Base-by-base conservation (phyloP, 2,113 vertebrate species). In the Perca schrenkii region DNA sequence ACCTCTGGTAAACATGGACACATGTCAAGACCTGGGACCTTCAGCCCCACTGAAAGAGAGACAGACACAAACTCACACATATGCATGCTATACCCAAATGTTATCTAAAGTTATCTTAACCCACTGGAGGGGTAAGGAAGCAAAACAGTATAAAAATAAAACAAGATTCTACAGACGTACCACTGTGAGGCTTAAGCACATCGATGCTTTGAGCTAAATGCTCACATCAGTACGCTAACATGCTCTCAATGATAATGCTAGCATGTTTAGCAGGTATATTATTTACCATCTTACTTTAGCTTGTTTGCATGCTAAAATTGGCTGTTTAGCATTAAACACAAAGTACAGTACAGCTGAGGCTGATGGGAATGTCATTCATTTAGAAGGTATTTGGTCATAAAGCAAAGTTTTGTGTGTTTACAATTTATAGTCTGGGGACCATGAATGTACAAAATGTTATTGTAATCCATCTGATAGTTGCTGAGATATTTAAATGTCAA, bases 1-100 rank as follows among this genome's bases (percentile, higher is more conserved):
- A 87, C 61, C 83, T 79, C 71, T 69, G 58, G 61, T 53, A 54
- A 78, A 83, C 63, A 73, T 80, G 78, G 64, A 81, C 80, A 67
- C 15, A 62, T 60, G 74, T 76, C 77, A 85, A 84, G 40, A 67
- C 61, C 58, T 22, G 58, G 16, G 28, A 43, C 50, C 6, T 63
- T 50, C 56, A 72, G 49, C 34, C 34, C 7, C 36, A 70, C 73
- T 49, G 74, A 57, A 11, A 53, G 34, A 49, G 43, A 87, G 65
- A 47, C 31, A n/a, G 22, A 34, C 17, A 34, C 19, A 74, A 22
- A 11, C 19, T 74, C 57, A 6, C 7, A 73, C 12, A 61, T 15
- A 58, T 2, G 11, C 12, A 12, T 5, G 4, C 8, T 25, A 19
- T 12, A 73, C 10, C 60, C 21, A 65, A 49, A 62, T 40, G 40